These are phyloP conservation scores for Ditylenchus weischeri DNA, from an alignment of 2,888 invertebrate species.

Conservation along the genomic window DNA sequence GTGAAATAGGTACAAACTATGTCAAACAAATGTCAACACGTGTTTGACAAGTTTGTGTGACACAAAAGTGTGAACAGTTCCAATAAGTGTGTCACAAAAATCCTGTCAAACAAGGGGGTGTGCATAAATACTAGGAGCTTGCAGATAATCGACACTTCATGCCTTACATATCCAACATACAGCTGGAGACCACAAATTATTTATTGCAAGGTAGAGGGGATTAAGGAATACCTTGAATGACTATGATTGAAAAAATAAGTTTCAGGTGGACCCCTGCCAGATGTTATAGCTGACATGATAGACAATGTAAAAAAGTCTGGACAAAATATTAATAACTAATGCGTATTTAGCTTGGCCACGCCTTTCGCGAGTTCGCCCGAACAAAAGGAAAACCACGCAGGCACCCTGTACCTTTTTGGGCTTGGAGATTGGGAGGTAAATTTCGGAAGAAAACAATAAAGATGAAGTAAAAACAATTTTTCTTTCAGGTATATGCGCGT, in stretches of 20 bases:
- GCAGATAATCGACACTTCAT: conserved; percentile 30
- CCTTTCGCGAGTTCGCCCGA: neutral
- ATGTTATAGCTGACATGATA: neutral
- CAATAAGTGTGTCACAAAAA: too few relatives aligned
- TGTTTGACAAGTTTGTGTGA: too few relatives aligned
- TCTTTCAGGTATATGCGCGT: neutral
- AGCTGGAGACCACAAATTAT: conserved; percentile 50
- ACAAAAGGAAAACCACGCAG: neutral
- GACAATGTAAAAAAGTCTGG: too few relatives aligned
- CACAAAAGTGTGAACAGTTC: too few relatives aligned
- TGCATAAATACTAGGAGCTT: too few relatives aligned
- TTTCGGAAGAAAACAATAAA: too few relatives aligned
- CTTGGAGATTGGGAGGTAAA: neutral
- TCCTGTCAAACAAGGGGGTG: too few relatives aligned
- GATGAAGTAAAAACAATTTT: too few relatives aligned
- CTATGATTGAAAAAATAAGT: neutral
- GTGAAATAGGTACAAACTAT: too few relatives aligned
- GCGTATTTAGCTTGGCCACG: neutral
- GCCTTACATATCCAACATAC: conserved; percentile 44
- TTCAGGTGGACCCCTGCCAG: neutral
- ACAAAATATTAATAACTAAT: neutral
- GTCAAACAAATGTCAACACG: too few relatives aligned
- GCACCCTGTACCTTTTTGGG: neutral
- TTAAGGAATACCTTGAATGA: neutral
- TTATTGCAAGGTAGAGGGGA: conserved; percentile 37